These are phyloP conservation scores for Drosophila nigricruria DNA, from an alignment of 2,888 invertebrate genomes.

Conservation along the genomic window DNA sequence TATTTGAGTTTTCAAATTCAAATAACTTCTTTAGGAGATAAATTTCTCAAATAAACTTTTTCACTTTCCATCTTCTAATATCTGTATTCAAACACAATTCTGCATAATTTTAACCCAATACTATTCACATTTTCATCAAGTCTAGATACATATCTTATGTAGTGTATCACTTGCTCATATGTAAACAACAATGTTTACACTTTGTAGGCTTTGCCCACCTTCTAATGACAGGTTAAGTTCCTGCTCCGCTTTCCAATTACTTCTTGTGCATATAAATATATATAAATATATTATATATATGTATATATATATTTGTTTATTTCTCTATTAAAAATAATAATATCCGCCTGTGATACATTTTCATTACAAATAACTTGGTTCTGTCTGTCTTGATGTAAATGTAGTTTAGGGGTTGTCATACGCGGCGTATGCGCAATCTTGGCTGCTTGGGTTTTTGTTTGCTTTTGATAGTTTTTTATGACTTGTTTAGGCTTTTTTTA, in stretches of 20 bases:
- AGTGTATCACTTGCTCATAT: not conserved
- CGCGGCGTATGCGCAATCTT: conserved; percentile 55
- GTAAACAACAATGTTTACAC: not conserved
- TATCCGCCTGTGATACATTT: conserved; percentile 33
- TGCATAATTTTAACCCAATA: not conserved
- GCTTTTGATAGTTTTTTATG: conserved; percentile 34
- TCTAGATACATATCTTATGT: not conserved
- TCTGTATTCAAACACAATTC: not conserved
- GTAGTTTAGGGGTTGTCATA: conserved; percentile 26
- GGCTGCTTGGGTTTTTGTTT: conserved; percentile 31
- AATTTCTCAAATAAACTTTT: not conserved
- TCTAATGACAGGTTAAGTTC: conserved; percentile 23
- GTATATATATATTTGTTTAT: not conserved
- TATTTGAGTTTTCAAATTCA: not conserved
- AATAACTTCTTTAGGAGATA: not conserved
- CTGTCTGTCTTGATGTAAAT: conserved; percentile 3
- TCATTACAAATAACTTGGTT: conserved; percentile 22
- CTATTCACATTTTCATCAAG: not conserved
- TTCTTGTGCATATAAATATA: conserved; percentile 14
- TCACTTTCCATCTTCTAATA: not conserved
- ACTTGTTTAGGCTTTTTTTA: conserved; percentile 73
- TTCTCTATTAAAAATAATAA: conserved; percentile 2
- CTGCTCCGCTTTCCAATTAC: conserved; percentile 44
- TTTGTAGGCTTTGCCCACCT: conserved; percentile 26
- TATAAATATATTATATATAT: not conserved